Percentiles rank a stretch among this genome's conserved stretches.
phyloP scores from a whole-genome alignment of 2,113 vertebrate genomes.

The Cyanocitta stelleri region DNA sequence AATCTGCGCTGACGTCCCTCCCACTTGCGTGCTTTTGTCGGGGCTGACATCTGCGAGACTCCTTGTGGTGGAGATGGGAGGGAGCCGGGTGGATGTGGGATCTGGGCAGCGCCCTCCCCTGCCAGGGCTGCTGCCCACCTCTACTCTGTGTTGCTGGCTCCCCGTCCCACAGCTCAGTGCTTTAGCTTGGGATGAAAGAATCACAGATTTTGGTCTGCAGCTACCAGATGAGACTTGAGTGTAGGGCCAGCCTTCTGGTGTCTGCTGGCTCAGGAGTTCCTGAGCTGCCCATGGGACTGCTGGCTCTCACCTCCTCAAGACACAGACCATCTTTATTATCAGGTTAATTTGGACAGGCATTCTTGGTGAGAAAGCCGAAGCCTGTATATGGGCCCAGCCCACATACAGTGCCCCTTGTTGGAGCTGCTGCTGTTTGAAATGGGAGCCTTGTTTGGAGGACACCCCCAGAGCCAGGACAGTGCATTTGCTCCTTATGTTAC shows the following conservation, averaged over 20 bases:
- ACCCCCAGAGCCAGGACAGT: background rate
- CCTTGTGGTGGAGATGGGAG: background rate
- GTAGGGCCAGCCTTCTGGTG: background rate
- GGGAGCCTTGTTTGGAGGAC: background rate
- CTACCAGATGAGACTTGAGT: background rate
- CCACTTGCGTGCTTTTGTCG: background rate
- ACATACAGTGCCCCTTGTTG: background rate
- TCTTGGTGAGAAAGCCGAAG: background rate
- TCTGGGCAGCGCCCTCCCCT: background rate
- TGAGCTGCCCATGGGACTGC: background rate
- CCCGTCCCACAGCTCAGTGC: background rate
- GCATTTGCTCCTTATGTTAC: background rate
- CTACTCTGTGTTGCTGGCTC: rapidly evolving
- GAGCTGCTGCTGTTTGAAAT: background rate
- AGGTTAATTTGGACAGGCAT: background rate
- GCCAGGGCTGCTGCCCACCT: background rate
- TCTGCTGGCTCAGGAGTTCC: background rate
- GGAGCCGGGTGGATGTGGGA: rapidly evolving
- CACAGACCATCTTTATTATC: background rate
- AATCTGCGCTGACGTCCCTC: background rate
- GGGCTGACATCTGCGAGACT: background rate
- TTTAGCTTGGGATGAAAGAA: background rate
- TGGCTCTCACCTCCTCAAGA: background rate
- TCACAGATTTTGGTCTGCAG: background rate
- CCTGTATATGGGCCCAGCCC: background rate